phyloP scores from a whole-genome alignment of 2,113 vertebrate genomes.

The Delphinapterus leucas region DNA sequence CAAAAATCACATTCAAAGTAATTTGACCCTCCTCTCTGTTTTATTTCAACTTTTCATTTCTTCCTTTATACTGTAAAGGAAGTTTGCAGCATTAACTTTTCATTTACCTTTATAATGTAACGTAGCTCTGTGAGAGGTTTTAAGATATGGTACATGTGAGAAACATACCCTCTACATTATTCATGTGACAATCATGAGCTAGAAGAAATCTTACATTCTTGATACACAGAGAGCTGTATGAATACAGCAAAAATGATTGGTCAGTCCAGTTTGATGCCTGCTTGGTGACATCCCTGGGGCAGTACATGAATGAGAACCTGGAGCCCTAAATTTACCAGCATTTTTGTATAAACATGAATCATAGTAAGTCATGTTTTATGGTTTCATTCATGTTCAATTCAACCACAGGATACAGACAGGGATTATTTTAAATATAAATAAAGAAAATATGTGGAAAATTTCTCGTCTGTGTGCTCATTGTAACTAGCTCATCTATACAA shows the following conservation, averaged over 20 bases:
- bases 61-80: slow-evolving; percentile 21
- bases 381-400: slow-evolving; percentile 15
- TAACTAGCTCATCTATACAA: not conserved
- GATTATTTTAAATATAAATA: slow-evolving; percentile 39
- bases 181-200: slow-evolving; percentile 16
- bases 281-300: not conserved
- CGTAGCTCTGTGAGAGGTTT: not conserved
- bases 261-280: not conserved
- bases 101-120: slow-evolving; percentile 20
- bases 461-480: not conserved
- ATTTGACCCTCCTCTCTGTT: slow-evolving; percentile 4
- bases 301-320: not conserved
- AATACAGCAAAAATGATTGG: not conserved
- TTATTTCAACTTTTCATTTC: slow-evolving; percentile 42
- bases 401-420: not conserved
- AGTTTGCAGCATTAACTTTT: slow-evolving; percentile 41
- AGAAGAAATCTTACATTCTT: slow-evolving; percentile 34
- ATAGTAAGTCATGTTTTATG: slow-evolving; percentile 1
- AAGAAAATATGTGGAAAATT: slow-evolving; percentile 5
- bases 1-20: slow-evolving; percentile 32
- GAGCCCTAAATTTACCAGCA: not conserved
- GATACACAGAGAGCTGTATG: not conserved
- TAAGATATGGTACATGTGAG: slow-evolving; percentile 6
- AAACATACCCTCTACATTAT: slow-evolving; percentile 48
- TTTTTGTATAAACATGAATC: not conserved